Evolutionary conservation across 2,113 vertebrate species (phyloP), one percentile per base, ranked within the genome.

Genomic region (Hippocampus abdominalis): DNA sequence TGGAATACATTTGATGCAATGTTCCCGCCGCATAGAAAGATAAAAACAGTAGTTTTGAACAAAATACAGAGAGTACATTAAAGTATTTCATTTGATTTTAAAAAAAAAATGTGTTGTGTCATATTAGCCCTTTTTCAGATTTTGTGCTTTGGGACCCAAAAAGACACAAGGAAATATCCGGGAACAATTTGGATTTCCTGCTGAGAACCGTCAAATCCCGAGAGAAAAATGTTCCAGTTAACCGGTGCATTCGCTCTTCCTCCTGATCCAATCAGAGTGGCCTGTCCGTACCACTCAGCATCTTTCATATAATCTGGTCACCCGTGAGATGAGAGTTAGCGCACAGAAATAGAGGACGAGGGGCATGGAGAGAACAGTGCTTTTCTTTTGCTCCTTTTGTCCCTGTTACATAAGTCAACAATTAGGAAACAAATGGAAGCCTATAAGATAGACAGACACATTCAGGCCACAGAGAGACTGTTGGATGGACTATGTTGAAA

Each of bases 271-370:
- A 66, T 66, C 59, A 64, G 56, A 78, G 66, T 51, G 64, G 46
- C 57, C 64, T 39, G 66, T 64, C 39, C 0, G 53, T 12, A 20
- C 57, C 2, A 9, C 68, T 74, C 68, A 64, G 49, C 48, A 27
- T 74, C 75, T 69, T 72, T 76, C 76, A 74, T 36, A 27, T 74
- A 76, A 80, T 69, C 44, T 54, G 32, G 6, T 40, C 40, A 73
- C 64, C 68, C 36, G 64, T 63, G 42, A 32, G 62, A 71, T 68
- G 66, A 76, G 46, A 69, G 16, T 51, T 21, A 51, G 49, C 20
- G 39, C 66, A 36, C 0, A 23, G 57, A 60, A 27, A 73, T 48
- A 42, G 49, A 51, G 8, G 16, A 29, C 64, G 29, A 36, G 32
- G 62, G 25, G 25, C 40, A 42, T 15, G 46, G 46, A 72, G 68